These are phyloP conservation scores for Calypte anna DNA, from an alignment of 2,113 vertebrate genomes.

Conservation along the genomic window DNA sequence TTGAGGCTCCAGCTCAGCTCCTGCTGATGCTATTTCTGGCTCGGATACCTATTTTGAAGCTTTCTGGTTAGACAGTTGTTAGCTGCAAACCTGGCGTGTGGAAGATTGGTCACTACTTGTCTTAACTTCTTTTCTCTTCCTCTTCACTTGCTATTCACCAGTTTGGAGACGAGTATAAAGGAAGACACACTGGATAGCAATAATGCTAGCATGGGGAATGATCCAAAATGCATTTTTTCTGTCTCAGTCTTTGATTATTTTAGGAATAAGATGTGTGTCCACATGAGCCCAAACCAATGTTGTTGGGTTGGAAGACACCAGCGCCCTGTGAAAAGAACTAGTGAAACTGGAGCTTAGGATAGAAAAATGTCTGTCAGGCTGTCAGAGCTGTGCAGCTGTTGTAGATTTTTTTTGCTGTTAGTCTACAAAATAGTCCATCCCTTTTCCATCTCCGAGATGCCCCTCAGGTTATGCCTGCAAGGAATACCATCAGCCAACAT, in stretches of 20 bases:
- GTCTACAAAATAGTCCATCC: background rate
- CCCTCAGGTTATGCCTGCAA: background rate
- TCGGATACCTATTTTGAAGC: background rate
- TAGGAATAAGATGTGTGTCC: background rate
- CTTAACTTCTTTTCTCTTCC: background rate
- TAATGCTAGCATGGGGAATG: background rate
- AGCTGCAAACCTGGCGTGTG: background rate
- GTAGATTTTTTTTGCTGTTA: background rate
- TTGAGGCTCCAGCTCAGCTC: background rate
- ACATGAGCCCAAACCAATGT: background rate
- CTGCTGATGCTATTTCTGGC: conserved; percentile 12
- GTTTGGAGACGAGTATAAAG: background rate
- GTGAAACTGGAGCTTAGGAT: background rate
- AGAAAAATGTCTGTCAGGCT: background rate
- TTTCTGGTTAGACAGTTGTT: background rate
- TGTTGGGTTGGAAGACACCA: background rate
- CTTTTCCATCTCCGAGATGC: background rate
- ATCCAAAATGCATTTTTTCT: background rate
- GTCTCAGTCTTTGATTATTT: background rate
- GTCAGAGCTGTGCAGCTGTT: background rate
- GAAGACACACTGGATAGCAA: background rate
- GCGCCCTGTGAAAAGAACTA: background rate
- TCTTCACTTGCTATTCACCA: background rate
- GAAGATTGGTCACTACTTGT: background rate
- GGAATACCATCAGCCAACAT: background rate